phyloP scores from a whole-genome alignment of 2,113 vertebrate genomes.

The Rostratula benghalensis region DNA sequence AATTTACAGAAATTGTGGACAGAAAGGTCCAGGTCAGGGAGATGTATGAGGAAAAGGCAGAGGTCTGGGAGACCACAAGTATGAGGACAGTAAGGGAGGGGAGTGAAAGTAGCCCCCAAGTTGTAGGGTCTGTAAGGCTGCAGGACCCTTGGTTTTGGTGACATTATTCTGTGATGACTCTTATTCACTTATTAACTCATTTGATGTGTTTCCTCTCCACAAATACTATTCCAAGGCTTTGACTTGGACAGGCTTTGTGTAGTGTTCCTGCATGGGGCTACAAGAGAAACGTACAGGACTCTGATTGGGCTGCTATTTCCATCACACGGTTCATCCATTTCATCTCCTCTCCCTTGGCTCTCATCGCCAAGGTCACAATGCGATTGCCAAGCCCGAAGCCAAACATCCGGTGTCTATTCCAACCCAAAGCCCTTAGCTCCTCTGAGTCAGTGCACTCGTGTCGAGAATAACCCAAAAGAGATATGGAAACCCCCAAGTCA shows the following conservation, averaged over 20 bases:
- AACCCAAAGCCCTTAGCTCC: neutral
- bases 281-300: neutral
- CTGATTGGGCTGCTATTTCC: neutral
- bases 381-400: neutral
- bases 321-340: neutral
- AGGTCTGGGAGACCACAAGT: fast-evolving
- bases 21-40: neutral
- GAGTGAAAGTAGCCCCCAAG: neutral
- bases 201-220: neutral
- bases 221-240: neutral
- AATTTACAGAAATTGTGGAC: neutral
- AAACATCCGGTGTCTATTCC: neutral
- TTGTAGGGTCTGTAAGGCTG: neutral
- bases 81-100: neutral
- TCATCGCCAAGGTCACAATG: neutral
- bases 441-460: neutral
- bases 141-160: neutral
- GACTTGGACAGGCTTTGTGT: neutral
- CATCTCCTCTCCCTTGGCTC: neutral
- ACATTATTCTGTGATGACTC: neutral
- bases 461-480: conserved; percentile 25
- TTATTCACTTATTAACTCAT: neutral
- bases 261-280: fast-evolving
- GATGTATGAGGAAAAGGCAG: neutral
- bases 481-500: neutral